Conservation (phyloP, 2,113 vertebrate species). For the Urocynchramus pylzowi region DNA sequence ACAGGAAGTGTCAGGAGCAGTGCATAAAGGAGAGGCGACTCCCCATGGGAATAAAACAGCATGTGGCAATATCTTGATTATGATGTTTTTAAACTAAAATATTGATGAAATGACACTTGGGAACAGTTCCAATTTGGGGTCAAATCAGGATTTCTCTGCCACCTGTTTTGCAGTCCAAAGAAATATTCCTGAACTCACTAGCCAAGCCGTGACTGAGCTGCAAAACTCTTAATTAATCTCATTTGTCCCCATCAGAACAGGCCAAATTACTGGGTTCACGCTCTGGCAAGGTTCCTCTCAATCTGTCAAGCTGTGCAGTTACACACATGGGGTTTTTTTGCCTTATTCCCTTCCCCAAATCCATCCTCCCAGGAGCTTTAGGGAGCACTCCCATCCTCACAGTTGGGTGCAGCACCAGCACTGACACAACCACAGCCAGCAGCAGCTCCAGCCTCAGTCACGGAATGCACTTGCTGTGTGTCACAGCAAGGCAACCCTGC, state of each 20-base stretch:
- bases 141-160: not conserved
- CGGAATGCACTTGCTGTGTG: accelerated
- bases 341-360: not conserved
- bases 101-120: not conserved
- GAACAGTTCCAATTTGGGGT: not conserved
- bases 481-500: not conserved
- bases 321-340: not conserved
- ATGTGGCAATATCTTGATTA: not conserved
- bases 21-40: accelerated
- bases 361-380: not conserved
- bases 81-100: not conserved
- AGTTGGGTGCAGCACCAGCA: not conserved
- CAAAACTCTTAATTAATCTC: not conserved
- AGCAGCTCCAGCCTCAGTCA: not conserved
- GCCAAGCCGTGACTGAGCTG: not conserved
- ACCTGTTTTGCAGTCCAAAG: not conserved
- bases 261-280: accelerated
- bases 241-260: not conserved
- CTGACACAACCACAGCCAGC: not conserved
- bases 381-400: accelerated
- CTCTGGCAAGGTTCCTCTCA: not conserved
- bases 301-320: not conserved
- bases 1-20: not conserved
- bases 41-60: not conserved
- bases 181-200: not conserved